These are phyloP conservation scores for Romanogobio albipinnatus DNA, from an alignment of 2,113 vertebrate genomes.

Conservation along the genomic window DNA sequence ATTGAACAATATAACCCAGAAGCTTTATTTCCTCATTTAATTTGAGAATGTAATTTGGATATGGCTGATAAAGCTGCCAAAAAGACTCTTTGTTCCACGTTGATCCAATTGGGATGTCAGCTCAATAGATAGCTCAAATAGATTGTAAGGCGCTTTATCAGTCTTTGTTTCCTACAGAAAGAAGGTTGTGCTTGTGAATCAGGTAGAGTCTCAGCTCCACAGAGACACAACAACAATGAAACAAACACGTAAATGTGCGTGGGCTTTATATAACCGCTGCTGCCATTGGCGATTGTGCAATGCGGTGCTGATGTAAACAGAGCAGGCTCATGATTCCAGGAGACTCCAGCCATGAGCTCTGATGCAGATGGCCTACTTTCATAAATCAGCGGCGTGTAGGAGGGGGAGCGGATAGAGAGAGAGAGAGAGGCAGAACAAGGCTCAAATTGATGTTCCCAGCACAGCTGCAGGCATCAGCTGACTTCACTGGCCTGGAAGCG, in stretches of 20 bases:
- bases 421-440: slow-evolving; percentile 68
- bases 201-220: background rate
- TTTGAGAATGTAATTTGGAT: too few species aligned
- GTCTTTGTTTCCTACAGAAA: background rate
- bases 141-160: background rate
- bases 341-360: slow-evolving; percentile 75
- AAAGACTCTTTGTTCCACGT: background rate
- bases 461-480: slow-evolving; percentile 82
- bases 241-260: slow-evolving; percentile 44
- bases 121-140: background rate
- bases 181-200: background rate
- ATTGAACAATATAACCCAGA: too few species aligned
- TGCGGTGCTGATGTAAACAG: slow-evolving; percentile 75
- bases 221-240: slow-evolving; percentile 55
- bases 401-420: background rate
- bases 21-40: too few species aligned
- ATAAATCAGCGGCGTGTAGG: slow-evolving; percentile 72
- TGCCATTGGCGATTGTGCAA: slow-evolving; percentile 74
- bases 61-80: background rate
- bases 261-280: slow-evolving; percentile 73
- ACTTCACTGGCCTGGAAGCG: slow-evolving; percentile 75
- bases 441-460: slow-evolving; percentile 79
- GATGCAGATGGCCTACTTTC: slow-evolving; percentile 82
- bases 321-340: slow-evolving; percentile 65
- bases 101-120: background rate